phyloP scores from a whole-genome alignment of 2,797 vertebrate species.

The Pteronotus mesoamericanus region DNA sequence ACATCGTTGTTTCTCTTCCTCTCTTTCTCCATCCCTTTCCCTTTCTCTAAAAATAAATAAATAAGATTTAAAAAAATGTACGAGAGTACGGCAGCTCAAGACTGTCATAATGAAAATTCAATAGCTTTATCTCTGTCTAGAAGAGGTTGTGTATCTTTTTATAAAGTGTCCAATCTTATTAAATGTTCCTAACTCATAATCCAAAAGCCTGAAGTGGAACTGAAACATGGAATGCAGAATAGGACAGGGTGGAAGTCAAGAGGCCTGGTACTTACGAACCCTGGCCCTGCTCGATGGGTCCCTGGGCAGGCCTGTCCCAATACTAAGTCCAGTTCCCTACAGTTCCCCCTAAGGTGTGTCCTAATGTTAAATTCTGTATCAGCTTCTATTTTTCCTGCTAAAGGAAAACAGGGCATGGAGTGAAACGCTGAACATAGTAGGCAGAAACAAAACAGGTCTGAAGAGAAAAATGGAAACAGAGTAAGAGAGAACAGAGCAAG shows the following conservation, averaged over 20 bases:
- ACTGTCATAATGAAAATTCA: background rate
- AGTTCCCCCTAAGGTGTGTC: background rate
- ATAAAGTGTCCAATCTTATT: background rate
- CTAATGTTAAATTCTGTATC: background rate
- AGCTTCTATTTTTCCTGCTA: constrained; percentile 24
- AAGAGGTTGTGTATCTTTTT: background rate
- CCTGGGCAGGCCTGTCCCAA: background rate
- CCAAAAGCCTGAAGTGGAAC: background rate
- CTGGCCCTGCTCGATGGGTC: background rate
- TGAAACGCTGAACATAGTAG: background rate
- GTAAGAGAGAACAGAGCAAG: background rate
- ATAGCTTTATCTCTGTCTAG: background rate
- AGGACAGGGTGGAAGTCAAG: background rate
- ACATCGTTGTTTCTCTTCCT: background rate
- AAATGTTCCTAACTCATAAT: background rate
- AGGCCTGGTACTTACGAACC: background rate
- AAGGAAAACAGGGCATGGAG: constrained; percentile 28
- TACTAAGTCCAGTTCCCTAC: background rate
- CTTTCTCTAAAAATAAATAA: background rate
- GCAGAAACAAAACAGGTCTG: background rate
- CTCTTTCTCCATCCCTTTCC: background rate
- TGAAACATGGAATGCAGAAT: background rate
- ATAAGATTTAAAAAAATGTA: background rate
- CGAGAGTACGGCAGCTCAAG: background rate
- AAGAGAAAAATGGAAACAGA: constrained; percentile 15